Evolutionary conservation across 2,888 invertebrate genomes (phyloP).

Genomic region (Agonopterix alstromeriana): DNA sequence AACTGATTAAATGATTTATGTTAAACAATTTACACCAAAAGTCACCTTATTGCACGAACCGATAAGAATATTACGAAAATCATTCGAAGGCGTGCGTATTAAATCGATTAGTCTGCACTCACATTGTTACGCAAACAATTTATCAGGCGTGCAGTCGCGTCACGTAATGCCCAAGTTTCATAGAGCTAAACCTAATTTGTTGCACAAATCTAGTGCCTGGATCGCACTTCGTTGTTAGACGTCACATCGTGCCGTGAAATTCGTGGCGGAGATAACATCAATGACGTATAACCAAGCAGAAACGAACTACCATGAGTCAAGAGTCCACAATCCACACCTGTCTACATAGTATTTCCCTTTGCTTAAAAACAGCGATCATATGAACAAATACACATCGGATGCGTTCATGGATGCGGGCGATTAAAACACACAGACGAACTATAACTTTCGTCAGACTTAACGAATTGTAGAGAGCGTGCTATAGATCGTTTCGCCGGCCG

Average conservation of each 20-base stretch:
- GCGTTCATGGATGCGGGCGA: too few species aligned
- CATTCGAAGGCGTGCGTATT: constrained; percentile 52
- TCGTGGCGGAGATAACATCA: constrained; percentile 6
- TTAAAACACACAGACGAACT: too few species aligned
- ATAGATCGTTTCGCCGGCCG: too few species aligned
- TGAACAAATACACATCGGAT: too few species aligned
- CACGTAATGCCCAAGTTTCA: constrained; percentile 59
- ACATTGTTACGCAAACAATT: constrained; percentile 62
- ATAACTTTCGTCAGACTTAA: too few species aligned
- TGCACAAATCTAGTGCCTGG: constrained; percentile 36
- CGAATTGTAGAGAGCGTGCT: too few species aligned
- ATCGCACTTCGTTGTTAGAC: constrained; percentile 25
- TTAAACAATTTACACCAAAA: neutral
- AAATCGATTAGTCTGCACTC: constrained; percentile 66
- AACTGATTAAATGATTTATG: too few species aligned
- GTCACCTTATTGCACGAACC: constrained; percentile 34
- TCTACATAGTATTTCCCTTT: too few species aligned
- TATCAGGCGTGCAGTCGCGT: constrained; percentile 60
- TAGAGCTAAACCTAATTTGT: constrained; percentile 34
- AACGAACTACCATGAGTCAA: too few species aligned
- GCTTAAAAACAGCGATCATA: too few species aligned
- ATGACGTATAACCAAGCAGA: neutral
- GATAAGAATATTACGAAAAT: constrained; percentile 68
- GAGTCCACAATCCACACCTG: too few species aligned
- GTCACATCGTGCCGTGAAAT: constrained; percentile 26